Base-by-base conservation (phyloP, 2,888 invertebrate species). In the Lepidochitona cinerea region DNA sequence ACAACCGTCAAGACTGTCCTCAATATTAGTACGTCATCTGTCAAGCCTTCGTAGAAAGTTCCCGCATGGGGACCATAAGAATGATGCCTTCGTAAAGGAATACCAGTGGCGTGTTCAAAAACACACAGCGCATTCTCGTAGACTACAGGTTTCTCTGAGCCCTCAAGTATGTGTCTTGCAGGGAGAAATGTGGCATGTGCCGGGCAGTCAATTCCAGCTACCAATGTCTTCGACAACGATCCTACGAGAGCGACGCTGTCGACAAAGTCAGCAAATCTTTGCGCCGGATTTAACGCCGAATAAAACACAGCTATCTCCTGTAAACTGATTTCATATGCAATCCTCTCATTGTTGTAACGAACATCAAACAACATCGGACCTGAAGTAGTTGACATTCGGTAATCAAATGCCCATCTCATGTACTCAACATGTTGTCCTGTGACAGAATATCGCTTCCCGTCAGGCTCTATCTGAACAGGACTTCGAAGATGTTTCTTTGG, bases 121-220 rank as follows among this genome's bases (percentile, higher is more conserved):
- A 87, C 37, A 68, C 87, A 87, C 9, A 82, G 72, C 0, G 78
- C 75, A 33, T 83, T 81, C 2, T 71, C 70, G 9, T 70, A 65
- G 54, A 64, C 64, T 0, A 70, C 59, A 0, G 80, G 74, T 18
- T 70, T 67, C 29, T 72, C 71, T 0, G 68, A 49, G 6, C 66
- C 74, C 59, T 74, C 76, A 0, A 73, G 70, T 37, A 75, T 75
- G 23, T 81, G 67, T 1, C 54, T 74, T 12, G 81, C 73, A 54
- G 77, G 73, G 41, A 86, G 36, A 71, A 81, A 87, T 7, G 81
- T 81, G 7, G 88, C 85, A 52, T 84, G 77, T 12, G 77, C 77
- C 0, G 87, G 87, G 66, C 88, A 88, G 74, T 88, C 88, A 0
- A 83, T 80, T 0, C 88, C 88, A 0, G 84, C 83, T 2, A 84